phyloP scores from a whole-genome alignment of 2,888 invertebrate species.

The Xylota sylvarum region DNA sequence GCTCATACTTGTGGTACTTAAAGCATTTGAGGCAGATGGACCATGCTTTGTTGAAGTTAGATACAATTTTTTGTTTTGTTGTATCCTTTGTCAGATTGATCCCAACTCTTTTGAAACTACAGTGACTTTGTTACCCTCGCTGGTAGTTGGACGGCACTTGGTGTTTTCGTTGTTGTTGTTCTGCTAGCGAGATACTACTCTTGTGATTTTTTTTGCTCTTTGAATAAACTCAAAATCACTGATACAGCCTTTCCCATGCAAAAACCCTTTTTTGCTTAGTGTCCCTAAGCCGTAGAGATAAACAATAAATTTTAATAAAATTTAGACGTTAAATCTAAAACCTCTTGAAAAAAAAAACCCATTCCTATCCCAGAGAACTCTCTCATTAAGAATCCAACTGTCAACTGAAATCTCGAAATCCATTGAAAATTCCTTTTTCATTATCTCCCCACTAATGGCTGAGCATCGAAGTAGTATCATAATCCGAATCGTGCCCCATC shows the following conservation, averaged over 20 bases:
- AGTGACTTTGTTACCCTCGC: too few species aligned
- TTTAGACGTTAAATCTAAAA: not conserved
- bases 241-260: not conserved
- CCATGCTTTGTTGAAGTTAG: too few species aligned
- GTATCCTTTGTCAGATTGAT: too few species aligned
- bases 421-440: conserved; percentile 45
- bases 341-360: not conserved
- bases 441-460: conserved; percentile 57
- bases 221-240: too few species aligned
- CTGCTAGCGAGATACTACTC: too few species aligned
- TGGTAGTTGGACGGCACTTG: too few species aligned
- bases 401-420: conserved; percentile 27
- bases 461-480: conserved; percentile 60
- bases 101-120: too few species aligned
- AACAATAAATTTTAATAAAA: not conserved
- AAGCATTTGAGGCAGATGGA: too few species aligned
- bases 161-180: too few species aligned
- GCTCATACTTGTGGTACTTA: too few species aligned
- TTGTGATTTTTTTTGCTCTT: too few species aligned
- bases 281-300: not conserved
- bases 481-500: conserved; percentile 52
- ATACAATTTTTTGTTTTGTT: too few species aligned
- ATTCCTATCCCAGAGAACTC: not conserved
- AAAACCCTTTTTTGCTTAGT: conserved; percentile 1
- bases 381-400: conserved; percentile 53